These are phyloP conservation scores for Oreotrochilus melanogaster DNA, from an alignment of 2,113 vertebrate species.

Conservation along the genomic window DNA sequence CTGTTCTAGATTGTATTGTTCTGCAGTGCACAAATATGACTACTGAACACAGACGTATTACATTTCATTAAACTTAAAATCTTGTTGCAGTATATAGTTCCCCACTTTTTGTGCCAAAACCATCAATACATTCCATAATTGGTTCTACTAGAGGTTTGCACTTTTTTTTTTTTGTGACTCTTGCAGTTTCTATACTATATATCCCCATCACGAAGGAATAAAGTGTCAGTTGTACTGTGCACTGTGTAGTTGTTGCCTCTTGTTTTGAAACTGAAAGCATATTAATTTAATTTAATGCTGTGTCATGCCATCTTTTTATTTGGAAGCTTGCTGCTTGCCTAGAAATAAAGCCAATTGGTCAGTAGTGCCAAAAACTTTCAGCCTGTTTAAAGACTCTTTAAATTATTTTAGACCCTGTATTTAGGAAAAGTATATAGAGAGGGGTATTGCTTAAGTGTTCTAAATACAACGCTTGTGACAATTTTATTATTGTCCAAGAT, in stretches of 20 bases:
- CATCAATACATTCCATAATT: slow-evolving; percentile 63
- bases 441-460: background rate
- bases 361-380: background rate
- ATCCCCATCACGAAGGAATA: slow-evolving; percentile 76
- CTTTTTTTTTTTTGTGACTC: slow-evolving; percentile 66
- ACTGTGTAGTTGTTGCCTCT: slow-evolving; percentile 11
- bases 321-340: background rate
- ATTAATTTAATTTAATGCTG: background rate
- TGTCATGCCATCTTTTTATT: background rate
- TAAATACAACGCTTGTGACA: background rate
- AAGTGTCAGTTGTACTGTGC: slow-evolving; percentile 76
- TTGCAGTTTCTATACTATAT: slow-evolving; percentile 67
- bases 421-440: background rate
- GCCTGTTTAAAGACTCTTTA: background rate
- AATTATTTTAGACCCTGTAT: background rate
- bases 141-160: slow-evolving; percentile 67
- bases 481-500: background rate
- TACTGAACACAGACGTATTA: slow-evolving; percentile 55
- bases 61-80: slow-evolving; percentile 46
- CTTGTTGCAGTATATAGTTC: slow-evolving; percentile 42
- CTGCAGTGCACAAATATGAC: slow-evolving; percentile 63
- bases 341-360: background rate
- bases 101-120: slow-evolving; percentile 80
- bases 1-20: slow-evolving; percentile 65
- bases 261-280: slow-evolving; percentile 17